Evolutionary conservation across 2,888 invertebrate species (phyloP), one percentile per base, ranked within the genome.

Genomic region (Mesorhabditis spiculigera): DNA sequence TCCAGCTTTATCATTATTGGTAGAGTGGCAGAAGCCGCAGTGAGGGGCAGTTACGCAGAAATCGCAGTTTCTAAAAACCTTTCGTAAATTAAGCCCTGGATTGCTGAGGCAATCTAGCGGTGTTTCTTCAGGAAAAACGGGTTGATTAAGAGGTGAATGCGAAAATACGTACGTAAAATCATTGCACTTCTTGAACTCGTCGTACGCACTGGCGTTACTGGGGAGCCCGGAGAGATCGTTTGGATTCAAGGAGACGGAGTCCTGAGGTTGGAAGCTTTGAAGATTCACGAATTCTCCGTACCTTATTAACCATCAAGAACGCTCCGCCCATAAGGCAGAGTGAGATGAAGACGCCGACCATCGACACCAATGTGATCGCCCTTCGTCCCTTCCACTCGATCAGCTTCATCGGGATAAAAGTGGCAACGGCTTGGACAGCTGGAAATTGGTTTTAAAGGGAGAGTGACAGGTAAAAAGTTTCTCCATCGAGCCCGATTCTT

Each of bases 11-110:
- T 67, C 43, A 58, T 68, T 43, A 4, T 62, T 70, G 4, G 67
- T 67, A 3, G 71, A 69, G 63, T 71, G 70, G 70, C 84, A 84
- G 72, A 83, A 84, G 1, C 89, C 89, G 80, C 89, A 89, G 4
- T 81, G 71, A 6, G 75, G 76, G 58, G 86, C 83, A 16, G 85
- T 84, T 28, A 87, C 87, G 78, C 89, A 89, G 4, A 75, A 75
- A 68, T 87, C 86, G 80, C 89, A 89, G 65, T 82, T 84, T 41
- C 78, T 78, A 69, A 45, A 76, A 67, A 65, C 63, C 4, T 10
- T 8, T 45, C 16, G 13, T 13, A 50, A 50, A n/a, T n/a, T n/a
- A n/a, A n/a, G n/a, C n/a, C n/a, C n/a, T n/a, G n/a, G n/a, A n/a
- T n/a, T n/a, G n/a, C n/a, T n/a, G n/a, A n/a, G n/a, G n/a, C n/a